Base-by-base conservation (phyloP, 2,113 vertebrate genomes). In the Chunga burmeisteri region DNA sequence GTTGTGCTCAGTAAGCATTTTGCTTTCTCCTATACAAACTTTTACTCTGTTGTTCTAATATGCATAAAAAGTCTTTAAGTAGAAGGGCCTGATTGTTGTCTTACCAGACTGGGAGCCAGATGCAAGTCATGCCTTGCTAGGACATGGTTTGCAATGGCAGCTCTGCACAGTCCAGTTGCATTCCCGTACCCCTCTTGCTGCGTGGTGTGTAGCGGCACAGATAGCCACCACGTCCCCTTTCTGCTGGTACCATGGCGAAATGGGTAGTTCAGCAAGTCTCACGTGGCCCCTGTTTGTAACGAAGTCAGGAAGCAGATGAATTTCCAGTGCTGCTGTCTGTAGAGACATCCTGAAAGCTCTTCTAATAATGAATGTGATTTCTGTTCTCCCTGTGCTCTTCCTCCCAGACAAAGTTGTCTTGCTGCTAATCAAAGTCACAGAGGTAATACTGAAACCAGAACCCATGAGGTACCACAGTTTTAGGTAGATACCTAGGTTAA, bases 221-320 rank as follows among this genome's bases (percentile, higher is more conserved):
- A 2, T 38, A n/a, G 53, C 42, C 65, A 13, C n/a, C 44, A 12
- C 10, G 0, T 10, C 3, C 13, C 21, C 30, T 32, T 15, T 12
- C 83, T 50, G 44, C 34, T 36, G 56, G 36, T 13, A 11, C n/a
- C 20, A 2, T 6, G n/a, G 12, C 6, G 1, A 71, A 38, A 23
- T 2, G 26, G n/a, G 30, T 26, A 30, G n/a, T 38, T 17, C 9
- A 6, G 9, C 15, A 2, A 29, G 30, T 16, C 26, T 46, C 46
- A 14, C 6, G 0, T 3, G n/a, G 56, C 11, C 42, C 44, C 25
- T 10, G 25, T 32, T 16, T 13, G 42, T 23, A 32, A 61, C 1
- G 15, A 46, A 15, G 30, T 19, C 8, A 2, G 36, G 46, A 9
- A 17, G 30, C 2, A 49, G 70, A 5, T 7, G 65, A 38, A n/a